A percentile compares a stretch with the other conserved stretches of the same genome.
These are phyloP conservation scores for Solea senegalensis DNA, from an alignment of 2,113 vertebrate species.

Conservation along the genomic window DNA sequence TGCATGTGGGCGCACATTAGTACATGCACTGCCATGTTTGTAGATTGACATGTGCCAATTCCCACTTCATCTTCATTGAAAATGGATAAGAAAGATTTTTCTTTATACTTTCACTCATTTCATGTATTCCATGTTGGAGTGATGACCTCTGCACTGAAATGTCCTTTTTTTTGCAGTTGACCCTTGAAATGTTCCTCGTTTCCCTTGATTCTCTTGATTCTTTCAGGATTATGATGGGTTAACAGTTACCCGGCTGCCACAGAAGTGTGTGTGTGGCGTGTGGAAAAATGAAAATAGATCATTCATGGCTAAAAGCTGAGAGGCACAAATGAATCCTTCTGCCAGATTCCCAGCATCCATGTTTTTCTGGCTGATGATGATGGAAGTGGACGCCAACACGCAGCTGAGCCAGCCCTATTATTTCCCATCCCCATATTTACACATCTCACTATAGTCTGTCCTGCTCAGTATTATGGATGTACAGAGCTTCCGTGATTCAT, in stretches of 20 bases:
- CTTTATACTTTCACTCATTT: constrained; percentile 11
- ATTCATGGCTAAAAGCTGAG: constrained; percentile 62
- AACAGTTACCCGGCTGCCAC: constrained; percentile 13
- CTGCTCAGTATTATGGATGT: constrained; percentile 33
- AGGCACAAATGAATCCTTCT: constrained; percentile 43
- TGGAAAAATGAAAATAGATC: constrained; percentile 64
- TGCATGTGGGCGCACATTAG: background rate
- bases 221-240: constrained; percentile 41
- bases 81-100: constrained; percentile 22
- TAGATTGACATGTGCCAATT: background rate
- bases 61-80: constrained; percentile 11
- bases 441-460: constrained; percentile 51
- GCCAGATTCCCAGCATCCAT: constrained; percentile 61
- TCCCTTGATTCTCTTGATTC: constrained; percentile 44
- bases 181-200: constrained; percentile 46
- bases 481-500: constrained; percentile 40
- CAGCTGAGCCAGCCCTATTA: constrained; percentile 54
- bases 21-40: background rate
- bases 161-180: constrained; percentile 17
- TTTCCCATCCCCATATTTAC: constrained; percentile 45
- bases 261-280: constrained; percentile 16
- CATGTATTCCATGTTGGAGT: background rate
- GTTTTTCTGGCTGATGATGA: constrained; percentile 52
- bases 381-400: constrained; percentile 42
- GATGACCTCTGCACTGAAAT: background rate